These are phyloP conservation scores for Sinentomon sp. DNA, from an alignment of 2,888 invertebrate genomes.

Conservation along the genomic window DNA sequence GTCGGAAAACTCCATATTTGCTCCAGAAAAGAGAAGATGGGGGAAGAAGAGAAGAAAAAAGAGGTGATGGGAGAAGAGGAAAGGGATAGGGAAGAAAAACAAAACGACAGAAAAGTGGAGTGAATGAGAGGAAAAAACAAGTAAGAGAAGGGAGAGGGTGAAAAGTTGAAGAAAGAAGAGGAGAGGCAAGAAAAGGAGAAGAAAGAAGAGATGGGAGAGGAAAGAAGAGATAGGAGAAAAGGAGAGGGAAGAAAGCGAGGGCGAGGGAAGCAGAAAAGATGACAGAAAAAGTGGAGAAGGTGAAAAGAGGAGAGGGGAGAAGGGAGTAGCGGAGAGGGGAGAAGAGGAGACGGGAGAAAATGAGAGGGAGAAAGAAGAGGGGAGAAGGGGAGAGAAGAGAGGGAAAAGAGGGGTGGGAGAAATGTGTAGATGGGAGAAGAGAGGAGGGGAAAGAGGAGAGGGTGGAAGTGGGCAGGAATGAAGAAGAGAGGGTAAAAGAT, in stretches of 20 bases:
- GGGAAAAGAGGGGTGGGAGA: constrained; percentile 1
- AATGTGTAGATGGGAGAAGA: constrained; percentile 1
- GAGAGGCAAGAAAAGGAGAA: too few relatives aligned
- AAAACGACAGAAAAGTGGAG: too few relatives aligned
- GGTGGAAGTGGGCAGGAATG: neutral
- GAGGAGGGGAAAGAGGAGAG: neutral
- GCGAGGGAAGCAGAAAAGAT: too few relatives aligned
- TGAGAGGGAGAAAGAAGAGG: constrained; percentile 7
- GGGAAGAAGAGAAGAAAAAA: constrained; percentile 8
- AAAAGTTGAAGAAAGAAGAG: too few relatives aligned
- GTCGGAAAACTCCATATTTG: too few relatives aligned
- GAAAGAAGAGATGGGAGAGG: constrained; percentile 7
- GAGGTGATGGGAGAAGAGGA: too few relatives aligned
- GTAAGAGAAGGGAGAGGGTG: constrained; percentile 9
- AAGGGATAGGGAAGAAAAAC: constrained; percentile 17
- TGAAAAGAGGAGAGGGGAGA: constrained; percentile 8
- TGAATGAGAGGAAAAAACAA: constrained; percentile 3
- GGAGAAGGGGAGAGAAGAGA: constrained; percentile 4
- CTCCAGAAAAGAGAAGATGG: constrained; percentile 4
- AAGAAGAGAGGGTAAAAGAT: neutral
- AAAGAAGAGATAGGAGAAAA: constrained; percentile 6
- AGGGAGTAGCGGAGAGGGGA: too few relatives aligned
- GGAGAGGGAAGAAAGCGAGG: neutral
- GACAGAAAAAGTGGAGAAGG: constrained; percentile 12
- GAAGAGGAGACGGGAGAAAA: too few relatives aligned